phyloP scores from a whole-genome alignment of 2,888 invertebrate genomes.

The Acanthosoma haemorrhoidale region DNA sequence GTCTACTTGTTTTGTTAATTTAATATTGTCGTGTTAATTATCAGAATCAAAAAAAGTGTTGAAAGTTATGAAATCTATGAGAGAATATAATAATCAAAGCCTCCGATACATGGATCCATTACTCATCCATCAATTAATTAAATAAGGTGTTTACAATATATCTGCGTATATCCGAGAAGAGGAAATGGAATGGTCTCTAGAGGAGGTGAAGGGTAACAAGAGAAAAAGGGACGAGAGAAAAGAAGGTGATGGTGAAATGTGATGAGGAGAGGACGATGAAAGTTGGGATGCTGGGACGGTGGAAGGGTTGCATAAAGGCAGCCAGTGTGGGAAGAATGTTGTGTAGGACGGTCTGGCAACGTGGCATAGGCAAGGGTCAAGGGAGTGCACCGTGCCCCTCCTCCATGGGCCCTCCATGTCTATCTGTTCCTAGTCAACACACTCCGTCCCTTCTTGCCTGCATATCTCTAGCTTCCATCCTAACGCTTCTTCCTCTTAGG shows the following conservation, averaged over 20 bases:
- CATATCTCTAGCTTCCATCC: background rate
- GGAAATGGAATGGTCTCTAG: no score
- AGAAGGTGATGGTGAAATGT: background rate
- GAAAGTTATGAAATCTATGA: no score
- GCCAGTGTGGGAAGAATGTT: conserved; percentile 23
- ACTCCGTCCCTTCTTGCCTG: background rate
- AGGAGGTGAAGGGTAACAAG: no score
- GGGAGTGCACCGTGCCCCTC: conserved; percentile 24
- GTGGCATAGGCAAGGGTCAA: conserved; percentile 20
- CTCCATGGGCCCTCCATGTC: background rate
- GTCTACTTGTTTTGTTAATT: no score
- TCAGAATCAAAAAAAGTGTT: no score
- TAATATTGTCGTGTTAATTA: no score
- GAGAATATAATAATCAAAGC: no score
- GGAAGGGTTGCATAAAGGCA: conserved; percentile 11
- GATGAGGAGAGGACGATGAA: conserved; percentile 6
- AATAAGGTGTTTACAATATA: no score
- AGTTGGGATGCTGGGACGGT: conserved; percentile 14
- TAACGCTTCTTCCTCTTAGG: background rate
- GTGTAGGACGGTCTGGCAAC: conserved; percentile 27
- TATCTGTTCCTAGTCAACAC: background rate
- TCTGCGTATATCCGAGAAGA: no score
- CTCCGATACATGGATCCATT: no score
- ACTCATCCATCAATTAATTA: no score
- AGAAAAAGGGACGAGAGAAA: no score